A percentile compares a stretch with the other conserved stretches of the same genome.
These are phyloP conservation scores for Diplazon laetatorius DNA, from an alignment of 2,888 invertebrate genomes.

Conservation along the genomic window DNA sequence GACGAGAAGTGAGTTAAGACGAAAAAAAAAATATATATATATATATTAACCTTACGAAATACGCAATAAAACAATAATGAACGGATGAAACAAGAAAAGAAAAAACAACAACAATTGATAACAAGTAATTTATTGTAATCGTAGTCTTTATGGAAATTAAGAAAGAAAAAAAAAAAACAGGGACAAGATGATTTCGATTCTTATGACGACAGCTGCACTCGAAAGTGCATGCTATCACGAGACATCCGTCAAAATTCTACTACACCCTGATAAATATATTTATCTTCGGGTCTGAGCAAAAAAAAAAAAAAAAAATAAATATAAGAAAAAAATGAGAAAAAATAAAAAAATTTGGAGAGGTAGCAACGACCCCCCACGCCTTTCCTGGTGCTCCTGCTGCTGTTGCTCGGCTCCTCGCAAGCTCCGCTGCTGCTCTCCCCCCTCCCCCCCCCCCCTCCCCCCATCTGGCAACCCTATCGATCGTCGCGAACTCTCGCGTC, in stretches of 20 bases:
- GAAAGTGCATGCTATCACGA: too few relatives aligned
- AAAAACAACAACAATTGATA: too few relatives aligned
- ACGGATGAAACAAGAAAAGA: slow-evolving; percentile 5
- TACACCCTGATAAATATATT: too few relatives aligned
- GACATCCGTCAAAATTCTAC: too few relatives aligned
- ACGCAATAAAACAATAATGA: neutral
- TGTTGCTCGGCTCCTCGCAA: slow-evolving; percentile 19
- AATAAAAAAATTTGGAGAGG: slow-evolving; percentile 22
- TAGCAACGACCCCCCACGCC: slow-evolving; percentile 12
- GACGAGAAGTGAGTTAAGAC: slow-evolving; percentile 11
- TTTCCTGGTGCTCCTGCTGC: slow-evolving; percentile 24
- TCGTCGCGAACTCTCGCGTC: slow-evolving; percentile 51
- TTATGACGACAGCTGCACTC: too few relatives aligned
- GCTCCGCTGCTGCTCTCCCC: slow-evolving; percentile 23
- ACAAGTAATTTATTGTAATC: slow-evolving; percentile 7
- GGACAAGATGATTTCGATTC: too few relatives aligned
- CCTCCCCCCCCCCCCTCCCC: slow-evolving; percentile 48
- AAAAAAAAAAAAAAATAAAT: too few relatives aligned
- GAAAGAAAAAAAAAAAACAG: too few relatives aligned
- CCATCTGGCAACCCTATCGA: slow-evolving; percentile 63
- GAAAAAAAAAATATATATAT: slow-evolving; percentile 25
- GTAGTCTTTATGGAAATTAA: slow-evolving; percentile 4
- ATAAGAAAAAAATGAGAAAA: too few relatives aligned
- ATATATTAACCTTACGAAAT: neutral
- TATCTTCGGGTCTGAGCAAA: too few relatives aligned